phyloP scores from a whole-genome alignment of 2,113 vertebrate genomes.

The Leptosomus discolor region DNA sequence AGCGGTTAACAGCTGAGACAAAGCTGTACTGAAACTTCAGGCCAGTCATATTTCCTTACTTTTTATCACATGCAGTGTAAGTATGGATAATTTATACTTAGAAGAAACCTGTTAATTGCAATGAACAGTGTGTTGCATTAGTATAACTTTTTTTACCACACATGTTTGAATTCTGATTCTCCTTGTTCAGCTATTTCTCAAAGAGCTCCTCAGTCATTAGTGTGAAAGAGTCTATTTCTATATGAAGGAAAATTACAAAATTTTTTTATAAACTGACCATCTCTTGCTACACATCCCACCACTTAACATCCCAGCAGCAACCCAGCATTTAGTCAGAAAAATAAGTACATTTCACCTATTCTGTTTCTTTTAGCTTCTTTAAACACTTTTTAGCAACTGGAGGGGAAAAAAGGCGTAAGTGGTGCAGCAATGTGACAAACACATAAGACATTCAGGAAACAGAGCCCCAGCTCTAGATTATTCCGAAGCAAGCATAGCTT shows the following conservation, averaged over 20 bases:
- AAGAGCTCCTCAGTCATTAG: not conserved
- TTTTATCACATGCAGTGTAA: not conserved
- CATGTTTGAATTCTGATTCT: not conserved
- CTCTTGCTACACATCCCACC: not conserved
- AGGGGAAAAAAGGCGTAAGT: not conserved
- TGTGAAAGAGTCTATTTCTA: not conserved
- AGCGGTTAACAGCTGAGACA: not conserved
- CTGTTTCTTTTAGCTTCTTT: not conserved
- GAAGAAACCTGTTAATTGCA: not conserved
- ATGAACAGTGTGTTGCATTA: not conserved
- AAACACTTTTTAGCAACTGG: not conserved
- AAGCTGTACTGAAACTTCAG: not conserved
- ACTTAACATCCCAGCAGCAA: not conserved
- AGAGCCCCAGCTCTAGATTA: not conserved
- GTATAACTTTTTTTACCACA: not conserved
- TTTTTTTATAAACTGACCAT: not conserved
- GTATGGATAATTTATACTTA: not conserved
- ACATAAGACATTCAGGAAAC: not conserved
- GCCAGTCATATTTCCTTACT: not conserved
- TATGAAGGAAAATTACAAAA: not conserved
- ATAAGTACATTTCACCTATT: not conserved
- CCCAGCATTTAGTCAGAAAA: not conserved
- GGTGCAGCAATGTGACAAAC: not conserved
- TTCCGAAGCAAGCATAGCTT: not conserved
- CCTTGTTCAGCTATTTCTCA: not conserved